These are phyloP conservation scores for Narcine bancroftii DNA, from an alignment of 2,113 vertebrate species.

Conservation along the genomic window DNA sequence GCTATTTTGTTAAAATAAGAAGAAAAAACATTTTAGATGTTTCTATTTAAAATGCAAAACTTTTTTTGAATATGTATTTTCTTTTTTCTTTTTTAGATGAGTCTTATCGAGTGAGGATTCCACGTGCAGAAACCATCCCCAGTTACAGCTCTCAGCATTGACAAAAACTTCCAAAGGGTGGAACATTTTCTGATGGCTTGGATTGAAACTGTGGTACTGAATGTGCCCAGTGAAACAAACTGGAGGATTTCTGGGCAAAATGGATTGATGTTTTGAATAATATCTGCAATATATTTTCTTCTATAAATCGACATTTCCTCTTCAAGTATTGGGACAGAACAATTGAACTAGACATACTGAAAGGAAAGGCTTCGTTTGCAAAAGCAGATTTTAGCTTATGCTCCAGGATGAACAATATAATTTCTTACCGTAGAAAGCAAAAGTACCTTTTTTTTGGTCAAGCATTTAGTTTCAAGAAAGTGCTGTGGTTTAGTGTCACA, in stretches of 20 bases:
- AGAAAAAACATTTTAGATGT: neutral
- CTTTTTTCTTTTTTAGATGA: conserved; percentile 11
- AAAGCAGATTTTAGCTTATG: conserved; percentile 12
- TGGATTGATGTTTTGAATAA: conserved; percentile 19
- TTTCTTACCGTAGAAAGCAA: conserved; percentile 4
- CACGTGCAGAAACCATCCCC: conserved; percentile 36
- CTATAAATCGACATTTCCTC: conserved; percentile 2
- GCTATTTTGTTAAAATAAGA: no score
- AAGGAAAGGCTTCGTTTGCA: conserved; percentile 13
- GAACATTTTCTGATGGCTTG: conserved; percentile 25
- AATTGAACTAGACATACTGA: neutral
- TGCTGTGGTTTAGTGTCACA: neutral
- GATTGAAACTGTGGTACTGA: neutral
- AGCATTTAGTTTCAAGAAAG: neutral
- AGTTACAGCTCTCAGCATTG: conserved; percentile 35
- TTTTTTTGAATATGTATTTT: neutral
- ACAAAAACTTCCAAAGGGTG: conserved; percentile 17
- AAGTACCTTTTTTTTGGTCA: conserved; percentile 16
- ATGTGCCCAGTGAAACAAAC: neutral
- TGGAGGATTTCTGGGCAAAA: neutral
- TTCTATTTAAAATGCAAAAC: neutral
- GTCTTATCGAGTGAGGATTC: conserved; percentile 21
- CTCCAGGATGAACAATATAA: neutral
- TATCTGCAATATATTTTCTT: conserved; percentile 17
- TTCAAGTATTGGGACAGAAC: neutral